Base-by-base conservation (phyloP, 2,113 vertebrate species). In the Microcebus griseorufus region DNA sequence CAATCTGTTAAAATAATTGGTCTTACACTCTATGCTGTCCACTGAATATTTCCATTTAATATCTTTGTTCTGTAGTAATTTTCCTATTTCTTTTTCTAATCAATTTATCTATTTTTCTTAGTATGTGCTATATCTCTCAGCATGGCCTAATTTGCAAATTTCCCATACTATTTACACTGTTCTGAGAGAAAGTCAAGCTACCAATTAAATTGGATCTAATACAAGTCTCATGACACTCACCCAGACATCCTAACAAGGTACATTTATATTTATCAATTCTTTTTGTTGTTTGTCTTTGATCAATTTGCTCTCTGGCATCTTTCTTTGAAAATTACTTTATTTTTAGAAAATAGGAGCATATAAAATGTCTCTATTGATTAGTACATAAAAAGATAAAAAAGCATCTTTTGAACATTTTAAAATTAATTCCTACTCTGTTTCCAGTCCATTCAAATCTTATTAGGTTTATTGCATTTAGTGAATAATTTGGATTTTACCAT, bases 171-270 rank as follows among this genome's bases (percentile, higher is more conserved):
- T 95, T 97, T 95, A 94, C 91, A 84, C 82, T 64, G 72, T 80
- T 90, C 55, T 81, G 39, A 96, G 25, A 82, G 27, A 92, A 69
- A 91, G 78, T 97, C 51, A 93, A 96, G 23, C 75, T 94, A 94
- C 69, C 97, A 98, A 98, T 98, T 97, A 98, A 96, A 69, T 76
- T 97, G 94, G 88, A 97, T 84, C 85, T 85, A 82, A 81, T 86
- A 89, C 88, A 96, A 83, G 29, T 93, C 95, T 96, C 90, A 86
- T 53, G 88, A 75, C 78, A 96, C 34, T 18, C n/a, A 69, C 89
- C n/a, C 76, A 90, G 92, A 67, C 8, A 73, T 53, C 88, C 76
- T 69, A 92, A 60, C 69, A 93, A 93, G 69, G 82, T 95, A 17
- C 58, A 64, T 94, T 96, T 94, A 83, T 79, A 96, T 96, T 98